Percentiles rank a stretch among this genome's conserved stretches.
Evolutionary conservation across 2,888 invertebrate genomes (phyloP).

Genomic region (Amaurobius ferox): DNA sequence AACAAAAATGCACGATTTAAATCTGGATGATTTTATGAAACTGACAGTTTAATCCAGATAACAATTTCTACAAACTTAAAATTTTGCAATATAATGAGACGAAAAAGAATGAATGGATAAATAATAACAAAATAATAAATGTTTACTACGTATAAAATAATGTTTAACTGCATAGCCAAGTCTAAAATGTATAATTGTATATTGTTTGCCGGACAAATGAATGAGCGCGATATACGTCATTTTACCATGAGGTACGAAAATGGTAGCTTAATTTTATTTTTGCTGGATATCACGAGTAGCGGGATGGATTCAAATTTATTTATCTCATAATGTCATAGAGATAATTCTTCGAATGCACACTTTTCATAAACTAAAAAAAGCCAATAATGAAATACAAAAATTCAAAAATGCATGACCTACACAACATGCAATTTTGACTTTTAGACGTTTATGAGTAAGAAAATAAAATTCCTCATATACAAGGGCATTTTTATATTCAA

Average conservation of each 20-base stretch:
- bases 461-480: not conserved
- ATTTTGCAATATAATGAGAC: too few relatives aligned
- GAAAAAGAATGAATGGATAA: too few relatives aligned
- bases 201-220: too few relatives aligned
- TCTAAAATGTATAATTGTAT: too few relatives aligned
- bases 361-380: not conserved
- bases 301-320: not conserved
- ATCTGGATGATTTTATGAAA: too few relatives aligned
- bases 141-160: too few relatives aligned
- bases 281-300: not conserved
- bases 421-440: not conserved
- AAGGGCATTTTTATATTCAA: constrained; percentile 36
- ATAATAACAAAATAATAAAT: too few relatives aligned
- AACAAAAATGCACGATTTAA: too few relatives aligned
- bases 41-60: too few relatives aligned
- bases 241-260: not conserved
- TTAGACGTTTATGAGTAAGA: not conserved
- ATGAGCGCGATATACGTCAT: not conserved
- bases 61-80: too few relatives aligned
- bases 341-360: not conserved
- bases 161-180: too few relatives aligned
- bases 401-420: not conserved
- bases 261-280: constrained; percentile 8
- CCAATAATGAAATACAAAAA: not conserved
- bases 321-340: not conserved